phyloP scores from a whole-genome alignment of 64 coral and sea anemone genomes.

The Anthopleura sola region DNA sequence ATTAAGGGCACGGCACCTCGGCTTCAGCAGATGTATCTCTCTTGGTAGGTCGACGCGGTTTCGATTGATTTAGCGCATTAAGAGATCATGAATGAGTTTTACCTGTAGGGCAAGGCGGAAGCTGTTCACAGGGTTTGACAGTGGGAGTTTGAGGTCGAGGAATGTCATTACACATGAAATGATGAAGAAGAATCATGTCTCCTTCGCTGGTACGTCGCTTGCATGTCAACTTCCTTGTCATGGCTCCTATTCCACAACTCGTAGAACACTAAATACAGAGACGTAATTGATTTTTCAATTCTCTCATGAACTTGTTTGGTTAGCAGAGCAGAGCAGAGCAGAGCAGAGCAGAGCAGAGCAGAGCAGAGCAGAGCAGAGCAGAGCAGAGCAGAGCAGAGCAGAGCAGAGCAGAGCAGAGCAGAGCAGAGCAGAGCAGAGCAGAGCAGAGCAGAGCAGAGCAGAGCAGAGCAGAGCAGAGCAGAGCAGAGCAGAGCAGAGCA shows the following conservation, averaged over 20 bases:
- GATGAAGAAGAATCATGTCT: not conserved
- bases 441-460: no score
- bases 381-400: no score
- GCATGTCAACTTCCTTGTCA: conserved; percentile 20
- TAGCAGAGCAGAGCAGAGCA: no score
- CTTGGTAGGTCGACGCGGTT: no score
- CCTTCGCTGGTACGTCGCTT: conserved; percentile 17
- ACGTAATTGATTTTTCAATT: no score
- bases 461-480: no score
- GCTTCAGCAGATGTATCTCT: no score
- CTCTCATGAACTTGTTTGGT: no score
- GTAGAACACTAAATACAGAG: conserved; percentile 59
- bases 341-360: not conserved
- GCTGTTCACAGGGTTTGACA: conserved; percentile 27
- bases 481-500: not conserved
- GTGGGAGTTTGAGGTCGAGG: not conserved
- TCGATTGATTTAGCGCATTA: no score
- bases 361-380: not conserved
- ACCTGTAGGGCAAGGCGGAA: conserved; percentile 37
- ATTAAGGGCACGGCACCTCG: no score
- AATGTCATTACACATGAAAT: not conserved
- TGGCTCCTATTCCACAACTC: conserved; percentile 23
- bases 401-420: no score
- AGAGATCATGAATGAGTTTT: not conserved
- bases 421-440: no score